Evolutionary conservation across 2,888 invertebrate species (phyloP), one percentile per base, ranked within the genome.

Genomic region (Dryocosmus kuriphilus): DNA sequence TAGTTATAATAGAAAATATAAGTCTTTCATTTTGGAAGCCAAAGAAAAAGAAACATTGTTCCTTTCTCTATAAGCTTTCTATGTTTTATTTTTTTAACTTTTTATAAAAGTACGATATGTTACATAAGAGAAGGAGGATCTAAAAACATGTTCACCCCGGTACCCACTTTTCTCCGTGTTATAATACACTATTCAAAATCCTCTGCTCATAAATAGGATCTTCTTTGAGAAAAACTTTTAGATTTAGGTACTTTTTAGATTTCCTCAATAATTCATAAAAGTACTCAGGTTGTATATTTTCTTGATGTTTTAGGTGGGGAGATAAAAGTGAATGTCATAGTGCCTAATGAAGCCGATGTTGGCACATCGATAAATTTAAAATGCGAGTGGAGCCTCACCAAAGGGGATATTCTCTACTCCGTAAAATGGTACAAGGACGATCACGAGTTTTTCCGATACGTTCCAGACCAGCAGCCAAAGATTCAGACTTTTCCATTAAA

Each of bases 371-470:
- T 85, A 22, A 85, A 86, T 51, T 79, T 90, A 41, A 83, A 46
- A 32, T 90, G 89, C 81, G 81, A 85, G 6, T 90, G 89, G 89
- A 77, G 76, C 32, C 80, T 89, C 24, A 83, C 87, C 22, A 83
- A 79, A 0, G 83, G 79, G 0, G 83, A 83, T 41, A 82, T 76
- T 6, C 86, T 90, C 6, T 89, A 89, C 80, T 87, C 89, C 8
- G 88, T 89, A 76, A 89, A 89, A 78, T 90, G 89, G 89, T 89
- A 89, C 86, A 90, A 90, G 77, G 88, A 89, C 67, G 89, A 88
- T 65, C 86, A 90, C 83, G 89, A 90, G 76, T 88, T 90, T 79
- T 90, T 88, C 80, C 88, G 88, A 80, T 90, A 85, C 79, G 79
- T 87, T 32, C 89, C 89, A 19, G 84, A 86, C 32, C 85, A 85